Percentiles rank a stretch among this genome's conserved stretches.
phyloP scores from a whole-genome alignment of 2,113 vertebrate species.

The Pachypanchax playfairii region DNA sequence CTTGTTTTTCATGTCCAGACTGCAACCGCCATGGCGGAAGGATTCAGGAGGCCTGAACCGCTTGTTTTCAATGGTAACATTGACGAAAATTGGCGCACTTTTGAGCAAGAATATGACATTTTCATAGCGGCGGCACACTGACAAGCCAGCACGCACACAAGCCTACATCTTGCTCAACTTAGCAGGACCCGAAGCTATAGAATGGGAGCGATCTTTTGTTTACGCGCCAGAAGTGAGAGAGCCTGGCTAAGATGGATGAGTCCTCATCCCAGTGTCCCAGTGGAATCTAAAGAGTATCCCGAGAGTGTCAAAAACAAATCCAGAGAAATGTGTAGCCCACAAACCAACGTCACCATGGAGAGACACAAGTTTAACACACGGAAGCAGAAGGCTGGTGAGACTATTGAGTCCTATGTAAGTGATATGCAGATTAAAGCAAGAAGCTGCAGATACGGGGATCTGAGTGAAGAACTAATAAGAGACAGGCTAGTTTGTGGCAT shows the following conservation, averaged over 20 bases:
- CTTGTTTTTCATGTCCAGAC: too few relatives aligned
- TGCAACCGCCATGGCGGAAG: too few relatives aligned
- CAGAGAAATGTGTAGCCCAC: conserved; percentile 13
- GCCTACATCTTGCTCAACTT: neutral
- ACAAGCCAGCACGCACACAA: conserved; percentile 13
- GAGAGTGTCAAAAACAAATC: conserved; percentile 41
- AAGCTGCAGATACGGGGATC: neutral
- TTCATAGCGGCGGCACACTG: conserved; percentile 32
- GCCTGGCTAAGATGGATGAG: neutral
- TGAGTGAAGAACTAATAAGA: neutral
- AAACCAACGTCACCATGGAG: conserved; percentile 14
- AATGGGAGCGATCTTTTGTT: conserved; percentile 30
- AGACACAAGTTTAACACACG: conserved; percentile 8
- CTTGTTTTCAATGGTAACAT: neutral
- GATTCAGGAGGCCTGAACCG: neutral
- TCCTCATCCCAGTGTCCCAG: conserved; percentile 1
- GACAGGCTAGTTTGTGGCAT: neutral
- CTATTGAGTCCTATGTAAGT: neutral
- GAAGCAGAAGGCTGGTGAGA: neutral
- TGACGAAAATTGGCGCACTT: neutral
- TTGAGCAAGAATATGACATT: too few relatives aligned
- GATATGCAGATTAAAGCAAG: neutral
- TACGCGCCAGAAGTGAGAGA: too few relatives aligned
- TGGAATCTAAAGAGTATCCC: conserved; percentile 28
- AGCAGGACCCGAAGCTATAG: conserved; percentile 10